A percentile compares a stretch with the other conserved stretches of the same genome.
Conservation (phyloP, 2,797 vertebrate genomes). For the Enteromius afrohamiltoni region DNA sequence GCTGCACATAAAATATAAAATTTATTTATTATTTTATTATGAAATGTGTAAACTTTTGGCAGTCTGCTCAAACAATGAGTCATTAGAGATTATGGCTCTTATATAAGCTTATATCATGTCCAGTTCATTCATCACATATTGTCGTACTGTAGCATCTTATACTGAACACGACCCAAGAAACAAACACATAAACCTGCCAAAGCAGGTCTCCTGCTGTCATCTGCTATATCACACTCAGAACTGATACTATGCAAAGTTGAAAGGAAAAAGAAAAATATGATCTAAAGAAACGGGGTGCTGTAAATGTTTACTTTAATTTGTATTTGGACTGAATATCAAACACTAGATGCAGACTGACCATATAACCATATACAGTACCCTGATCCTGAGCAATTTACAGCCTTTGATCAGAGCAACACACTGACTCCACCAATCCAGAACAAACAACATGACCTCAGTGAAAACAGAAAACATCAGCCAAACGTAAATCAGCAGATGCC, state of each 20-base stretch:
- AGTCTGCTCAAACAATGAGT: conserved; percentile 1
- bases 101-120: neutral
- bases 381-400: conserved; percentile 47
- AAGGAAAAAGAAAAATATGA: conserved; percentile 16
- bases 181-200: neutral
- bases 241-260: conserved; percentile 17
- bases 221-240: neutral
- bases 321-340: conserved; percentile 34
- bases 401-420: conserved; percentile 52
- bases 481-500: conserved; percentile 56
- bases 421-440: conserved; percentile 40
- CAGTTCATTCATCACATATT: neutral
- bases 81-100: neutral
- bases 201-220: neutral
- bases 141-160: neutral
- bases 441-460: conserved; percentile 36
- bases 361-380: neutral
- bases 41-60: neutral
- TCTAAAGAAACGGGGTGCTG: conserved; percentile 11
- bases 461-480: conserved; percentile 53
- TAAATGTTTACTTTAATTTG: conserved; percentile 22
- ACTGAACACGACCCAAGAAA: neutral
- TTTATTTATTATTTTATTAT: neutral
- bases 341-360: neutral
- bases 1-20: too few relatives aligned